Conservation (phyloP, 2,888 invertebrate species). For the Drosophila rubida region DNA sequence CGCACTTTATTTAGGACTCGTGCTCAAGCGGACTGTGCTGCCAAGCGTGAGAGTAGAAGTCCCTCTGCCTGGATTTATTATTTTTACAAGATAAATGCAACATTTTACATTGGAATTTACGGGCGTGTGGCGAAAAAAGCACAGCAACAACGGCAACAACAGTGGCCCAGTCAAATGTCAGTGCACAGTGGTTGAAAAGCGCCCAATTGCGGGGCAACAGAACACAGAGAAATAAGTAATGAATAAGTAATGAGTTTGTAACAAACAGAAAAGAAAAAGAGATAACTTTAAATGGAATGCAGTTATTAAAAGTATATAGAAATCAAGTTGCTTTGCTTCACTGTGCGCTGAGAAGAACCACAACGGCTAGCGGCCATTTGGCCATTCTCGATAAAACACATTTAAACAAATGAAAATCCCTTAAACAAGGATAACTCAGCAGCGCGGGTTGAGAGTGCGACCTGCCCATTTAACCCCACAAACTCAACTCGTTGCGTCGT, state of each 20-base stretch:
- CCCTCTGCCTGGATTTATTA: constrained; percentile 75
- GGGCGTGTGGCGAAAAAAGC: constrained; percentile 61
- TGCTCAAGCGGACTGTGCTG: constrained; percentile 37
- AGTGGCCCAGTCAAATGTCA: constrained; percentile 56
- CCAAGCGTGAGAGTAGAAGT: constrained; percentile 75
- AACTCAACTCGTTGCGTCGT: constrained; percentile 26
- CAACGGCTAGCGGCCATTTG: constrained; percentile 54
- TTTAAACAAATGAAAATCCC: constrained; percentile 81
- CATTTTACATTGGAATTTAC: constrained; percentile 80
- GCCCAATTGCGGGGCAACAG: too few relatives aligned
- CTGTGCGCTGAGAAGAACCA: constrained; percentile 37
- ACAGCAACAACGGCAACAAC: constrained; percentile 41
- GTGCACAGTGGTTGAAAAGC: constrained; percentile 53
- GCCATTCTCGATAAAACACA: constrained; percentile 79
- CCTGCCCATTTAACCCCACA: constrained; percentile 63
- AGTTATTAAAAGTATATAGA: too few relatives aligned
- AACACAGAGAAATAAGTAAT: too few relatives aligned
- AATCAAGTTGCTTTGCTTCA: constrained; percentile 42
- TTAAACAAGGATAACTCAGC: constrained; percentile 72
- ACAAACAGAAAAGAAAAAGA: background rate
- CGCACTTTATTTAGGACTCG: constrained; percentile 1
- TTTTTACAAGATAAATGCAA: constrained; percentile 81
- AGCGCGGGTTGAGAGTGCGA: constrained; percentile 3
- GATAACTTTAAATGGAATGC: too few relatives aligned
- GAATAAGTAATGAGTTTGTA: background rate